A percentile compares a stretch with the other conserved stretches of the same genome.
phyloP scores from a whole-genome alignment of 2,113 vertebrate genomes.

The Corydoras sp. region DNA sequence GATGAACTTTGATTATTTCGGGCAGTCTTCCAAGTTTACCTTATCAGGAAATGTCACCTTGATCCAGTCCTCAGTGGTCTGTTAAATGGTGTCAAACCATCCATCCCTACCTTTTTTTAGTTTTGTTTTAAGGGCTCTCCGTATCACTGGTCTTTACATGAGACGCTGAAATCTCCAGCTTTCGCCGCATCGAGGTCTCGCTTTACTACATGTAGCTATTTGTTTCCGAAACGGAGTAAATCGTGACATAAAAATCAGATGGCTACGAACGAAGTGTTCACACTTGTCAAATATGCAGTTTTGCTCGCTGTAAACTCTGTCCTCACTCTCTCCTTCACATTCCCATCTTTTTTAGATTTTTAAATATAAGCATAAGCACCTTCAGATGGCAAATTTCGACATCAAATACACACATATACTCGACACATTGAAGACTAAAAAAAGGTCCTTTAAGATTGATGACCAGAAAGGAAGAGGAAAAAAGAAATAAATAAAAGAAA shows the following conservation, averaged over 20 bases:
- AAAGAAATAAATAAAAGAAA: conserved; percentile 44
- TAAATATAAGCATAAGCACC: conserved; percentile 5
- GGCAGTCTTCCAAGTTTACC: conserved; percentile 67
- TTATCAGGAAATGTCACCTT: conserved; percentile 74
- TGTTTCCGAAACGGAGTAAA: too few relatives aligned
- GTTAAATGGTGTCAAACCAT: conserved; percentile 63
- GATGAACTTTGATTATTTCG: conserved; percentile 76
- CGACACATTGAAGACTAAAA: conserved; percentile 38
- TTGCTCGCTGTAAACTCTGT: conserved; percentile 4
- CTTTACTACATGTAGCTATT: too few relatives aligned
- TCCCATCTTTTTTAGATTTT: neutral
- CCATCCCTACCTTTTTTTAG: conserved; percentile 57
- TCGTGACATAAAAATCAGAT: too few relatives aligned
- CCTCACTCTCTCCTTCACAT: neutral
- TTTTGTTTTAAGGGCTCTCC: conserved; percentile 57
- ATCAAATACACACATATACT: conserved; percentile 4
- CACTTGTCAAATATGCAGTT: conserved; percentile 7
- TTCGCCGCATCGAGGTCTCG: too few relatives aligned
- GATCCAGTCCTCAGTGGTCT: conserved; percentile 63
- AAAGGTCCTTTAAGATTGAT: conserved; percentile 68
- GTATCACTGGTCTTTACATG: conserved; percentile 7
- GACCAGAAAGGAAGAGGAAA: conserved; percentile 62
- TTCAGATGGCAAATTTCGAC: neutral
- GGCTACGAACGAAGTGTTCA: too few relatives aligned
- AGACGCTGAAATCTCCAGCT: too few relatives aligned